Evolutionary conservation across 2,113 vertebrate genomes (phyloP), one percentile per base, ranked within the genome.

Genomic region (Macroglossus sobrinus): DNA sequence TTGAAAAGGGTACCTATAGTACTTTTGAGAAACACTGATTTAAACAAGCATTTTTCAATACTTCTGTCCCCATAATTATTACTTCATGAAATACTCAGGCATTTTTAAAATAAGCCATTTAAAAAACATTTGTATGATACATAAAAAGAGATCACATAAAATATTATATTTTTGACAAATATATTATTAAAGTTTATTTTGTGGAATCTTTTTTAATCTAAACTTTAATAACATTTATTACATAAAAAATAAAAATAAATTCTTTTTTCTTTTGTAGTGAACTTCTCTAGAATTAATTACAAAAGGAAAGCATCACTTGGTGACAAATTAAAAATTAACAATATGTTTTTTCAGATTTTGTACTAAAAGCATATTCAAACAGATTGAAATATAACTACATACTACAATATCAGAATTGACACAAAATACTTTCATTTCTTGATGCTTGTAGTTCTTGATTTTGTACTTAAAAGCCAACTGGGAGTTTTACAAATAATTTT

Each of bases 351-450:
- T 72, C n/a, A 38, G 45, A 92, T 92, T 75, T 94, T 53, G 24
- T 33, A 72, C 16, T 71, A 76, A 92, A 66, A 50, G 53, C 12
- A 33, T 59, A 74, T 76, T 80, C 81, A 66, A 90, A 69, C 28
- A 87, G 33, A 43, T 14, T 85, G 28, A 95, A 63, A 66, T 87
- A 53, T 61, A 86, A 53, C 76, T 78, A 50, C 1, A 55, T 82
- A 95, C 30, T 76, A 40, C 72, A 12, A 82, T 57, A 89, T 71
- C 50, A 95, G 43, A 89, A 95, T 10, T 85, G 19, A 76, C 38
- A 93, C 50, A 94, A 94, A 91, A 81, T 78, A 85, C 26, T 95
- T 94, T 80, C 61, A 68, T 72, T 84, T 91, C 64, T 66, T 76
- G 16, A 47, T 15, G 0, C 4, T 76, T 87, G 53, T 72, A 79